Conservation (phyloP, 1,140 invertebrate species). For the Tetranychus urticae region DNA sequence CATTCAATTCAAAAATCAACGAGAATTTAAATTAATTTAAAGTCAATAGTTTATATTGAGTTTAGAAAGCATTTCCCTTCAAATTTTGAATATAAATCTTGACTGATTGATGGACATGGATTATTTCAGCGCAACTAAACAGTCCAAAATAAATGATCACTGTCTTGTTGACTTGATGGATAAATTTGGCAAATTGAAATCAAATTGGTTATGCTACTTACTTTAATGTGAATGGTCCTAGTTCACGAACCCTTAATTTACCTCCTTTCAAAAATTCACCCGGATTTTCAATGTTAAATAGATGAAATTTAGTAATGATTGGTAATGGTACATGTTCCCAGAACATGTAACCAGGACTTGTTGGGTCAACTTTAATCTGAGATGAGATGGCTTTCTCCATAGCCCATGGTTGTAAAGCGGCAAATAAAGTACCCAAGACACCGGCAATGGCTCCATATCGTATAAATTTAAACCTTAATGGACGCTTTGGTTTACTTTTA, state of each 20-base stretch:
- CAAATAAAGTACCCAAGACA: background rate
- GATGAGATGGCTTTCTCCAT: background rate
- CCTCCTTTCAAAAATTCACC: background rate
- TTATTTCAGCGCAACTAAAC: too few relatives aligned
- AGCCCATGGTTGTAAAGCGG: background rate
- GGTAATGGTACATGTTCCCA: background rate
- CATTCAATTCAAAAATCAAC: too few relatives aligned
- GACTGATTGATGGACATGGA: too few relatives aligned
- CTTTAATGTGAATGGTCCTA: background rate
- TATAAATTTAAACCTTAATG: background rate
- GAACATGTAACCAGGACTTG: background rate
- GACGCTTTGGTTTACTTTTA: background rate
- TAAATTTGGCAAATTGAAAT: too few relatives aligned
- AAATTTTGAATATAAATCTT: too few relatives aligned
- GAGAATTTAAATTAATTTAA: too few relatives aligned
- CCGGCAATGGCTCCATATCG: background rate
- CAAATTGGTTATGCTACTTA: background rate
- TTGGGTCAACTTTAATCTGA: background rate
- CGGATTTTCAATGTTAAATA: slow-evolving; percentile 1
- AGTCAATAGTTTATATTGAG: too few relatives aligned
- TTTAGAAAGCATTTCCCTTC: too few relatives aligned
- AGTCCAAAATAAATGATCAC: too few relatives aligned
- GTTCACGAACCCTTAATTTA: background rate
- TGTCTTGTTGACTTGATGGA: too few relatives aligned
- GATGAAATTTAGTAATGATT: background rate